Percentiles rank a stretch among this genome's conserved stretches.
These are phyloP conservation scores for Brachyptera putata DNA, from an alignment of 2,888 invertebrate species.

Conservation along the genomic window DNA sequence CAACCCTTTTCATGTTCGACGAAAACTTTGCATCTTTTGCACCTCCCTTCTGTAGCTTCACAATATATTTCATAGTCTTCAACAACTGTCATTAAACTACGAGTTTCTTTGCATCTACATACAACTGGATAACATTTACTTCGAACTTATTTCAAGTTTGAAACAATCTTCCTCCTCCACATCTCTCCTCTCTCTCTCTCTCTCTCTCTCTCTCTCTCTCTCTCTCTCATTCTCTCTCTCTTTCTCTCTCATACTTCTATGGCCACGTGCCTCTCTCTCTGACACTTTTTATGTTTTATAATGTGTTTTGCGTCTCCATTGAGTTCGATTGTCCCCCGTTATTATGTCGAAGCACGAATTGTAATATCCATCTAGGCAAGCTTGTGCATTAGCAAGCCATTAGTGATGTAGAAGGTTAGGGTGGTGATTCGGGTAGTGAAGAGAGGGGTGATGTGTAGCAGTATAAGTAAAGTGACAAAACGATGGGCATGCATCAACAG, in stretches of 20 bases:
- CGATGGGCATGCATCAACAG: background rate
- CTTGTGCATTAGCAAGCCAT: constrained; percentile 28
- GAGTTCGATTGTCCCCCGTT: background rate
- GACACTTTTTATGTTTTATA: background rate
- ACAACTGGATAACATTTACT: no score
- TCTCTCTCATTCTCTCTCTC: background rate
- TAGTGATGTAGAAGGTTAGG: constrained; percentile 13
- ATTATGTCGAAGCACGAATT: constrained; percentile 28
- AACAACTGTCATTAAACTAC: no score
- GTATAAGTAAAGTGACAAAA: background rate
- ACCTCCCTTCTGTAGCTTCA: no score
- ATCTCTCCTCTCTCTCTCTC: background rate
- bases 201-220: no score
- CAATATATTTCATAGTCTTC: no score
- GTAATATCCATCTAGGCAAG: constrained; percentile 20
- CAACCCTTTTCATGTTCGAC: no score
- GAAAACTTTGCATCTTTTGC: no score
- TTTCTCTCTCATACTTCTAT: background rate
- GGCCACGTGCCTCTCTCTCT: no score
- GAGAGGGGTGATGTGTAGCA: background rate
- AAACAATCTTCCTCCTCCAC: no score
- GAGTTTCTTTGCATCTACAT: no score
- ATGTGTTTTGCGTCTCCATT: background rate
- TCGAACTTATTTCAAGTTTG: no score
- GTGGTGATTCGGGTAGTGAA: background rate